These are phyloP conservation scores for Trachelipus rathkii DNA, from an alignment of 1,140 invertebrate genomes.

Conservation along the genomic window DNA sequence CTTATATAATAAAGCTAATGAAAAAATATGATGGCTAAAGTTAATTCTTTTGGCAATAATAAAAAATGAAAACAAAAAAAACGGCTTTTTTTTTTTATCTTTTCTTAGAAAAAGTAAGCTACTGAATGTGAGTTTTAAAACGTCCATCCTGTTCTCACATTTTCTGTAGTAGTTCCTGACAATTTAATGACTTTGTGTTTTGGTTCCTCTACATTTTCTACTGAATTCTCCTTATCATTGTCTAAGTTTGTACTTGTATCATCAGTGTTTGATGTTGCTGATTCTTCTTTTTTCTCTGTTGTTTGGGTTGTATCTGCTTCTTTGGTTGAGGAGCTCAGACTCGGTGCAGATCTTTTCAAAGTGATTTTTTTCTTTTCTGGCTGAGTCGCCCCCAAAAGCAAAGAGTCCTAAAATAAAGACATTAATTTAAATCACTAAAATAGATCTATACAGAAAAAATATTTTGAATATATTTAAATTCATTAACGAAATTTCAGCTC, in stretches of 20 bases:
- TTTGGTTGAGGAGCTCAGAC: not conserved
- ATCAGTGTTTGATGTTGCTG: not conserved
- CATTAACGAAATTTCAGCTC: too few relatives aligned
- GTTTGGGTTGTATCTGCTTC: not conserved
- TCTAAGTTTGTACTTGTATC: constrained; percentile 23
- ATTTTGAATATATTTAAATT: too few relatives aligned
- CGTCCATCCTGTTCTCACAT: not conserved
- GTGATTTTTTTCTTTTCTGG: constrained; percentile 29
- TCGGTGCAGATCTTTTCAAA: constrained; percentile 16
- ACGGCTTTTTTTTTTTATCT: too few relatives aligned
- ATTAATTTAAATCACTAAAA: too few relatives aligned
- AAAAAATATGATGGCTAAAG: too few relatives aligned
- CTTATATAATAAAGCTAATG: too few relatives aligned
- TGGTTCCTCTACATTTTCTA: not conserved
- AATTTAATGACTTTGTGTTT: constrained; percentile 1
- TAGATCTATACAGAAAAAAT: too few relatives aligned
- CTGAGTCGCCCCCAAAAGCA: not conserved
- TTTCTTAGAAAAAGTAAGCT: too few relatives aligned
- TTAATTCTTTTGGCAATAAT: too few relatives aligned
- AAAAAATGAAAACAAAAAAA: too few relatives aligned
- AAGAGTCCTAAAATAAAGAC: not conserved
- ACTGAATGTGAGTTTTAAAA: not conserved
- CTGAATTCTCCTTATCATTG: constrained; percentile 1
- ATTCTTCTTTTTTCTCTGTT: not conserved
- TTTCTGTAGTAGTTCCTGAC: not conserved